phyloP scores from a whole-genome alignment of 2,113 vertebrate species.

The Pelobates fuscus region DNA sequence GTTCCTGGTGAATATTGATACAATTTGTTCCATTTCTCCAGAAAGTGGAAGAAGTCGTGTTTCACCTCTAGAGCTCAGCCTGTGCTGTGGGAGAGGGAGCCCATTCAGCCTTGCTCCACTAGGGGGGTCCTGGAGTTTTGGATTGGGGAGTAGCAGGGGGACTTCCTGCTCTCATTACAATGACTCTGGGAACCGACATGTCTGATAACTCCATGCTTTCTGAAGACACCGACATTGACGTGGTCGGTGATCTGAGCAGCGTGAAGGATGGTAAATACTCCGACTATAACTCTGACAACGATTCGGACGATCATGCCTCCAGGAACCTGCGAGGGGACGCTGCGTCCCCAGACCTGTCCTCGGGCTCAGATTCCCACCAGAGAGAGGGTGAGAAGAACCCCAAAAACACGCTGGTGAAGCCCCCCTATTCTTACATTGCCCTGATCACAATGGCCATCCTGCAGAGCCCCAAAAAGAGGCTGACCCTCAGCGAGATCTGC shows the following conservation, averaged over 20 bases:
- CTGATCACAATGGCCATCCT: conserved; percentile 96
- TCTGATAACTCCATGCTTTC: conserved; percentile 80
- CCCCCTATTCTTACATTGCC: conserved; percentile 94
- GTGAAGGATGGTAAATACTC: conserved; percentile 49
- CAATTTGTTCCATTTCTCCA: too few species aligned
- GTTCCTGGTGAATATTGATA: neutral
- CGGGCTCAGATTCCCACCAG: conserved; percentile 57
- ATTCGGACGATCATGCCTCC: conserved; percentile 60
- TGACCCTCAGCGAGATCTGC: conserved; percentile 95
- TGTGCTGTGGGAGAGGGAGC: neutral
- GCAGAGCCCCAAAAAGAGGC: conserved; percentile 92
- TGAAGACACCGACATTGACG: conserved; percentile 93
- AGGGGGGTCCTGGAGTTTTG: conserved; percentile 21
- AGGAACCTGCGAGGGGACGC: conserved; percentile 69
- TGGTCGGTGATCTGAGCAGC: conserved; percentile 82
- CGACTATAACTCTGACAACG: conserved; percentile 44
- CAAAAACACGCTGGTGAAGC: conserved; percentile 77
- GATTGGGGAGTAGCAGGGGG: neutral
- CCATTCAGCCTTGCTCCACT: conserved; percentile 22
- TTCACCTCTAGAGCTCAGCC: neutral
- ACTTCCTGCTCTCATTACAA: conserved; percentile 60
- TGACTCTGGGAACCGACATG: conserved; percentile 84
- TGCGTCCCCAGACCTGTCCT: conserved; percentile 62
- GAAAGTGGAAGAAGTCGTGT: neutral
- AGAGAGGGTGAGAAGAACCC: conserved; percentile 55